These are phyloP conservation scores for Loris lydekkerianus DNA, from an alignment of 2,797 vertebrate genomes.

Conservation along the genomic window DNA sequence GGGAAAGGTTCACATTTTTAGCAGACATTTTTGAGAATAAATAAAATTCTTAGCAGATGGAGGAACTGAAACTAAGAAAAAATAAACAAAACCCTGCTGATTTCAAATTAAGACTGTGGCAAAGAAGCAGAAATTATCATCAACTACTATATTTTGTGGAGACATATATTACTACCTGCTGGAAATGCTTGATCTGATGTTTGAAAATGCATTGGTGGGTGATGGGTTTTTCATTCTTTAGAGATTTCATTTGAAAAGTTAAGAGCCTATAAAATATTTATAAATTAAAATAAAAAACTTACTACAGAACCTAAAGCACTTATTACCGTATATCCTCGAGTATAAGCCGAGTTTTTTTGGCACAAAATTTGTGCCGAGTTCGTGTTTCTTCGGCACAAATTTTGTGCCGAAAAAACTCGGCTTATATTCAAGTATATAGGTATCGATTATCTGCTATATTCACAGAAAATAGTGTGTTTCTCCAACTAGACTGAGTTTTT, in stretches of 20 bases:
- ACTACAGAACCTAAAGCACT: too few species aligned
- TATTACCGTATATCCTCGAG: too few species aligned
- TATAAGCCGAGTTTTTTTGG: too few species aligned
- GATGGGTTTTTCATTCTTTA: neutral
- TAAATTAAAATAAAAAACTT: neutral
- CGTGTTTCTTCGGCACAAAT: too few species aligned
- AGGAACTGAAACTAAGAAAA: neutral
- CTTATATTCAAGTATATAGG: too few species aligned
- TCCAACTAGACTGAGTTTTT: slow-evolving; percentile 30
- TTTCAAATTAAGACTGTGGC: neutral
- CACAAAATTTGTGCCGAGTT: too few species aligned
- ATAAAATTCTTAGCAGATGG: neutral
- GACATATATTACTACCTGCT: neutral
- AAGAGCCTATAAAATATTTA: neutral
- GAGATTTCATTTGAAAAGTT: neutral
- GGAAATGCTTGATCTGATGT: neutral
- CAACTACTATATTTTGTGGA: neutral
- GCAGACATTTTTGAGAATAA: too few species aligned
- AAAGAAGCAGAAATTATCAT: neutral
- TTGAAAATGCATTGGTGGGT: neutral
- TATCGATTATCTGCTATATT: neutral
- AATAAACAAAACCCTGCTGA: neutral
- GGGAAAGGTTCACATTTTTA: too few species aligned
- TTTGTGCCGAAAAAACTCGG: too few species aligned
- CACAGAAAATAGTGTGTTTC: slow-evolving; percentile 50